These are phyloP conservation scores for Entomobrya multifasciata DNA, from an alignment of 2,888 invertebrate species.

Conservation along the genomic window DNA sequence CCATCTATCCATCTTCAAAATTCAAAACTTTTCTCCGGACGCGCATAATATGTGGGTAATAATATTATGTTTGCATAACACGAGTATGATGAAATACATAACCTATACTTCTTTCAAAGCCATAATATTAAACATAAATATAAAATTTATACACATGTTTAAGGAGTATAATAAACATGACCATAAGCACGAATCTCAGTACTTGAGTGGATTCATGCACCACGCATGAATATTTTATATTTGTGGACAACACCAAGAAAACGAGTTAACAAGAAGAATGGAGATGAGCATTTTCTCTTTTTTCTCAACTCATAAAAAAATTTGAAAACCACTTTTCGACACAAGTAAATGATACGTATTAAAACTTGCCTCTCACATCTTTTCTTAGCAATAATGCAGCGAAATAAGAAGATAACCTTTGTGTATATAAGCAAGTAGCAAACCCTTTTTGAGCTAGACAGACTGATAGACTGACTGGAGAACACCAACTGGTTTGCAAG, in stretches of 20 bases:
- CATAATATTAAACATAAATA: constrained; percentile 24
- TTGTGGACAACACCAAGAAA: constrained; percentile 44
- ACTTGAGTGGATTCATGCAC: no score
- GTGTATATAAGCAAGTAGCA: neutral
- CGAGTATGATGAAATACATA: constrained; percentile 4
- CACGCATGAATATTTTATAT: neutral
- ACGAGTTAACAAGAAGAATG: constrained; percentile 49
- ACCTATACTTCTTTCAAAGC: constrained; percentile 19
- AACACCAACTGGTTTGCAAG: constrained; percentile 64
- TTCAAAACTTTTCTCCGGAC: no score
- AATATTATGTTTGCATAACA: constrained; percentile 1
- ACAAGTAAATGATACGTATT: constrained; percentile 65
- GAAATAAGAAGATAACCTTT: neutral
- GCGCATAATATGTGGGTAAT: neutral
- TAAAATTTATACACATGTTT: constrained; percentile 24
- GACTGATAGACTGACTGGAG: constrained; percentile 44
- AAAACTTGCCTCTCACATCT: constrained; percentile 55
- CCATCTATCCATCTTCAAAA: constrained; percentile 43
- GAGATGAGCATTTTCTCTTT: constrained; percentile 47
- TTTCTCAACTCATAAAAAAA: constrained; percentile 60
- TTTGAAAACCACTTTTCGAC: constrained; percentile 67
- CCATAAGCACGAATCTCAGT: constrained; percentile 33
- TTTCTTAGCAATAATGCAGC: neutral
- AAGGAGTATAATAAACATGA: constrained; percentile 17
- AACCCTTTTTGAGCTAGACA: constrained; percentile 24